phyloP scores from a whole-genome alignment of 37 sponge, comb jelly and placozoan genomes.

The Trichoplax adhaerens region DNA sequence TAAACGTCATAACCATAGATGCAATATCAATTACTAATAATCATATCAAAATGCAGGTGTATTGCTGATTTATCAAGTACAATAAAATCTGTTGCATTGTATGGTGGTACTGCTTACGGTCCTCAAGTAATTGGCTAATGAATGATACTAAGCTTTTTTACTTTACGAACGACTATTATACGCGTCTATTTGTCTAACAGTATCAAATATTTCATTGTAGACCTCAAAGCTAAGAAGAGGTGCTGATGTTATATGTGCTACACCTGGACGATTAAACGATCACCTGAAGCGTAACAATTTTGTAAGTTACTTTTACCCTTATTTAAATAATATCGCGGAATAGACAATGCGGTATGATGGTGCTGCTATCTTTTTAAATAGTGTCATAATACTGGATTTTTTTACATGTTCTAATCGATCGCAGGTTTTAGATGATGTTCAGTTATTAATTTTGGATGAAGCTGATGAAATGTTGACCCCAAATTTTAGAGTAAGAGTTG shows the following conservation, averaged over 20 bases:
- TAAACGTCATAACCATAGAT: not conserved
- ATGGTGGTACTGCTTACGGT: conserved; percentile 26
- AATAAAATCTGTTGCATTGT: conserved; percentile 18
- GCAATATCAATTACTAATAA: not conserved
- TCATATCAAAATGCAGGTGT: not conserved
- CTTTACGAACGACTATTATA: too few species aligned
- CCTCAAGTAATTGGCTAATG: conserved; percentile 7
- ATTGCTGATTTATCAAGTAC: conserved; percentile 6
- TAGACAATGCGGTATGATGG: too few species aligned
- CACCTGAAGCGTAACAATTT: conserved; percentile 18
- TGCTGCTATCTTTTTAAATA: too few species aligned
- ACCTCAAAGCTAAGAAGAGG: conserved; percentile 7
- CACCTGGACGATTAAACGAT: conserved; percentile 37
- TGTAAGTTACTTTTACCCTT: not conserved
- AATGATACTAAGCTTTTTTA: too few species aligned
- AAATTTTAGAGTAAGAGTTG: conserved; percentile 5
- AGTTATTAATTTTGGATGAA: conserved; percentile 31
- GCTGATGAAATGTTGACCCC: conserved; percentile 40
- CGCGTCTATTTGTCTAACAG: too few species aligned
- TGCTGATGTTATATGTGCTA: conserved; percentile 33
- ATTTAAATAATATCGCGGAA: too few species aligned
- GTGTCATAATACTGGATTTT: too few species aligned
- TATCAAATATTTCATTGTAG: not conserved
- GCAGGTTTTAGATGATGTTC: conserved; percentile 7
- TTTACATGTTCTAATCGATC: not conserved